phyloP scores from a whole-genome alignment of 2,888 invertebrate species.

The Chorisops tibialis region DNA sequence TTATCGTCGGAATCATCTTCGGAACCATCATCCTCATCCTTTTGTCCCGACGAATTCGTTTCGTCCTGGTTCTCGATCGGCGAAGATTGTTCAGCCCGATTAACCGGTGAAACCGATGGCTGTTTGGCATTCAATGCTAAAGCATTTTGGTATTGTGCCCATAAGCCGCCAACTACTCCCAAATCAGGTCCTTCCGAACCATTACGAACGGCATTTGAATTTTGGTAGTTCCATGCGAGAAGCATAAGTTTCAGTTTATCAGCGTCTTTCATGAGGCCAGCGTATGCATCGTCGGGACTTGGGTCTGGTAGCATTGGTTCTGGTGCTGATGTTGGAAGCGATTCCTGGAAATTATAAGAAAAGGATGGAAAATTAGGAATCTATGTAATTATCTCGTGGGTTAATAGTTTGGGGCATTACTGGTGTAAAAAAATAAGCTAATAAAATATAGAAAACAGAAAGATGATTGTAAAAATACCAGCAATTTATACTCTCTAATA shows the following conservation, averaged over 20 bases:
- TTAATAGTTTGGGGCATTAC: too few relatives aligned
- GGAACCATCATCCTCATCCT: constrained; percentile 75
- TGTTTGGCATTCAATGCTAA: constrained; percentile 65
- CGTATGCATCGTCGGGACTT: constrained; percentile 44
- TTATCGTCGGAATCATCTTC: constrained; percentile 91
- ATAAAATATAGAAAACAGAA: too few relatives aligned
- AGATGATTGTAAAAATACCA: too few relatives aligned
- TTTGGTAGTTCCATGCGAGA: constrained; percentile 84
- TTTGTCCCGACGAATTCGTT: constrained; percentile 84
- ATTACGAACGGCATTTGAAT: constrained; percentile 66
- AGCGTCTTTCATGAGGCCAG: constrained; percentile 68
- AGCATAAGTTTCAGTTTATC: constrained; percentile 86
- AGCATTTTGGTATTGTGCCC: constrained; percentile 81
- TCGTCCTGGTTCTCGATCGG: constrained; percentile 67
- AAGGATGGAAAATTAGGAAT: not conserved
- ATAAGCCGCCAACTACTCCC: constrained; percentile 68
- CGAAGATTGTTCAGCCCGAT: constrained; percentile 61
- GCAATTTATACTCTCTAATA: too few relatives aligned
- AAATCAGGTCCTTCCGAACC: constrained; percentile 53
- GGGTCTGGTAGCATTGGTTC: constrained; percentile 33
- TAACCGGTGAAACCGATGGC: constrained; percentile 54
- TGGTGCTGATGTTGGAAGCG: constrained; percentile 39
- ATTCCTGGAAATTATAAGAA: constrained; percentile 35
- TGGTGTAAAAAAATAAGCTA: too few relatives aligned
- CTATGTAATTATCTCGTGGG: too few relatives aligned